Evolutionary conservation across 2,888 invertebrate genomes (phyloP).

Genomic region (Oligia latruncula): DNA sequence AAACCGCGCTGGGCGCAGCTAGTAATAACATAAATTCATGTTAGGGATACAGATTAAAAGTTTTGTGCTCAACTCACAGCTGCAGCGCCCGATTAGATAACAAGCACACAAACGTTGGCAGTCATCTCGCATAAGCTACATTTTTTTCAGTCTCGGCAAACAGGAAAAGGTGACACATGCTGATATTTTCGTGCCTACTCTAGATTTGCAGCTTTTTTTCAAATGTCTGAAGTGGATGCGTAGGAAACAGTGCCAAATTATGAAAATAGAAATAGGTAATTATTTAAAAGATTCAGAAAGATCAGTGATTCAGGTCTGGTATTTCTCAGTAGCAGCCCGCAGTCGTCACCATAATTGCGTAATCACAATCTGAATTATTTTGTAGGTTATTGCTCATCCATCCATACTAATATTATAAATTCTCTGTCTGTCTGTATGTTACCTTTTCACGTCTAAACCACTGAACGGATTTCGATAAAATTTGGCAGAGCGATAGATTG

Average conservation of each 20-base stretch:
- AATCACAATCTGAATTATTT: no score
- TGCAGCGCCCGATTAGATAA: constrained; percentile 33
- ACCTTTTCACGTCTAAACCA: no score
- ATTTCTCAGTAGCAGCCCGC: no score
- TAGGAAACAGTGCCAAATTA: constrained; percentile 29
- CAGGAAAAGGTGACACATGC: constrained; percentile 39
- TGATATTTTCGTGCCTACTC: constrained; percentile 13
- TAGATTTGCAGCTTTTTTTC: constrained; percentile 20
- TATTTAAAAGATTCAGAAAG: background rate
- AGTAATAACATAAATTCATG: background rate
- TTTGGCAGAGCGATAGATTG: no score
- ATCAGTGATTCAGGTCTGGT: background rate
- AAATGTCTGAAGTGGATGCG: constrained; percentile 30
- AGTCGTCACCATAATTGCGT: no score
- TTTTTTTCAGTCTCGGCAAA: constrained; percentile 41
- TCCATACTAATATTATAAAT: no score
- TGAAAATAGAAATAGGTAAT: constrained; percentile 13
- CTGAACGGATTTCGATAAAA: no score
- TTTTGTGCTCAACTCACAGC: background rate
- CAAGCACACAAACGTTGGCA: constrained; percentile 6
- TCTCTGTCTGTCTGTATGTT: no score
- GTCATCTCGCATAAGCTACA: background rate
- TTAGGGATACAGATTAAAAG: constrained; percentile 7
- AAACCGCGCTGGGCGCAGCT: no score
- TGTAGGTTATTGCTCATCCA: no score